A percentile compares a stretch with the other conserved stretches of the same genome.
Conservation (phyloP, 2,888 invertebrate genomes). For the Ophion costatus region DNA sequence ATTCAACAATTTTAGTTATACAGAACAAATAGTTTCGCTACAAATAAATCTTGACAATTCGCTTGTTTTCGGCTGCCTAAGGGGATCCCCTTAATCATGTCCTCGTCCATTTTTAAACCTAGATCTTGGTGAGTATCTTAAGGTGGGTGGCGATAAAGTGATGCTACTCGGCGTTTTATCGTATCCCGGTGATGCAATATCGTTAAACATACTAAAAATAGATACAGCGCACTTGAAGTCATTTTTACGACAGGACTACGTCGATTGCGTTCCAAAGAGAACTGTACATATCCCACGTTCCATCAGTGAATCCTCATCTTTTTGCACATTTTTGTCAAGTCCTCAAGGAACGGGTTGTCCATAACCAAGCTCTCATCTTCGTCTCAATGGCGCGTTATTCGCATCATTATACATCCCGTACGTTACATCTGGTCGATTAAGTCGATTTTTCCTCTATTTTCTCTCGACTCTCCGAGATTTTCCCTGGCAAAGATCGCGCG, state of each 20-base stretch:
- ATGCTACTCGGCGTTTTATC: background rate
- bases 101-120: no score
- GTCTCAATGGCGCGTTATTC: background rate
- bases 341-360: conserved; percentile 9
- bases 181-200: background rate
- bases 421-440: conserved; percentile 54
- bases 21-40: no score
- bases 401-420: conserved; percentile 19
- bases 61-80: no score
- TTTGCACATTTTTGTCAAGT: background rate
- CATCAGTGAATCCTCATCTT: background rate
- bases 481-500: conserved; percentile 69
- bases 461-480: conserved; percentile 57
- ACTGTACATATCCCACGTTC: background rate
- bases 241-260: background rate
- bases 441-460: conserved; percentile 58
- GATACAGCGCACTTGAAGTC: background rate
- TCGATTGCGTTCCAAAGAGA: background rate
- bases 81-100: no score
- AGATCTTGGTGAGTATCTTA: no score
- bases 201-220: background rate
- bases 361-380: conserved; percentile 3
- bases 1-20: no score
- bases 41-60: no score
- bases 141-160: no score